Conservation (phyloP, 2,113 vertebrate species). For the Tachysurus vachellii region DNA sequence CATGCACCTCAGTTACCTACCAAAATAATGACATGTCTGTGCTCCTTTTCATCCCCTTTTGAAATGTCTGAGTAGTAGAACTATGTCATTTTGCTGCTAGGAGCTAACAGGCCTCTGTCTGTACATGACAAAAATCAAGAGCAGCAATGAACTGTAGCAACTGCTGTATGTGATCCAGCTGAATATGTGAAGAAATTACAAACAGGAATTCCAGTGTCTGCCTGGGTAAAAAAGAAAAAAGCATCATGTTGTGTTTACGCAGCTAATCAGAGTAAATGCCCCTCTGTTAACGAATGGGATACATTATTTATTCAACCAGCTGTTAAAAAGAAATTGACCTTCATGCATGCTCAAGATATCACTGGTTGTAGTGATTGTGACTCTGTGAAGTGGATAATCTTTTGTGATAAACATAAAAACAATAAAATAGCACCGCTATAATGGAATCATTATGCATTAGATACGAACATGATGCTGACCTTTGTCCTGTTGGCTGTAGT, state of each 20-base stretch:
- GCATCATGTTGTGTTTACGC: background rate
- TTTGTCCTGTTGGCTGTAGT: background rate
- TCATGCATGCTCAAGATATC: conserved; percentile 15
- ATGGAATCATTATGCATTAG: conserved; percentile 17
- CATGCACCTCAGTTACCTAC: conserved; percentile 19
- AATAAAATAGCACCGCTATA: background rate
- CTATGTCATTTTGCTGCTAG: conserved; percentile 3
- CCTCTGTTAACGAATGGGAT: conserved; percentile 5
- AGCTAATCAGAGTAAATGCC: conserved; percentile 19
- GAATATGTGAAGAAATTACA: background rate
- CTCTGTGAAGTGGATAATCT: conserved; percentile 5
- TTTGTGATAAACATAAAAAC: background rate
- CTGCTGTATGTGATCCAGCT: conserved; percentile 14
- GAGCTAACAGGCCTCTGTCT: background rate
- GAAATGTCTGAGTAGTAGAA: conserved; percentile 5
- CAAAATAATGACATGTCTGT: conserved; percentile 30
- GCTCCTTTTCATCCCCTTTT: background rate
- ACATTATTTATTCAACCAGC: conserved; percentile 21
- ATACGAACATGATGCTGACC: background rate
- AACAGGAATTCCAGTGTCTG: conserved; percentile 8
- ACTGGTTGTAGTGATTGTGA: background rate
- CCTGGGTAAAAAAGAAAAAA: background rate
- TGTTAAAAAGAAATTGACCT: conserved; percentile 25
- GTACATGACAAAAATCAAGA: conserved; percentile 6
- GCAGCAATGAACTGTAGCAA: background rate